A percentile compares a stretch with the other conserved stretches of the same genome.
Evolutionary conservation across 2,888 invertebrate genomes (phyloP).

Genomic region (Carpatolechia fugitivella): DNA sequence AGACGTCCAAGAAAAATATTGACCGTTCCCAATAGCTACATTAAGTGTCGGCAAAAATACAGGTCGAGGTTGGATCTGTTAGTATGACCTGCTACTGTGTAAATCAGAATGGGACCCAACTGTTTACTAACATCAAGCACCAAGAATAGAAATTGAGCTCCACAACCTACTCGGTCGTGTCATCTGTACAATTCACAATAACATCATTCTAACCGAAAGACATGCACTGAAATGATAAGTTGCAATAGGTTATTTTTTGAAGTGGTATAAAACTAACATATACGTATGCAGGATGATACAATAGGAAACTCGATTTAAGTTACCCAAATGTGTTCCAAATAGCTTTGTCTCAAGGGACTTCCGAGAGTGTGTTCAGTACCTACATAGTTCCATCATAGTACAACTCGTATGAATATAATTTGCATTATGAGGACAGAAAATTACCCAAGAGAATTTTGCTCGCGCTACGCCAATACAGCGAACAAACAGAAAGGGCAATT

Average conservation of each 20-base stretch:
- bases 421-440: slow-evolving; percentile 1
- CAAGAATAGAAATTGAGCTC: not conserved
- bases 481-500: not conserved
- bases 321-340: not conserved
- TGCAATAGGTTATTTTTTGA: no score
- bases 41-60: slow-evolving; percentile 52
- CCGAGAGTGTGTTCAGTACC: not conserved
- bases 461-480: not conserved
- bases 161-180: no score
- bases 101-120: slow-evolving; percentile 8
- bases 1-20: slow-evolving; percentile 31
- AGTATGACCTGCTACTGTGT: slow-evolving; percentile 23
- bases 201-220: no score
- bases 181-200: no score
- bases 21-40: slow-evolving; percentile 52
- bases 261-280: no score
- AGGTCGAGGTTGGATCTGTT: slow-evolving; percentile 63
- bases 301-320: no score
- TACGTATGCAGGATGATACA: no score
- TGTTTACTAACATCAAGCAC: slow-evolving; percentile 13
- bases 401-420: slow-evolving; percentile 10
- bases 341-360: not conserved
- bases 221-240: no score
- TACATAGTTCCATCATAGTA: not conserved
- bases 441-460: not conserved